These are phyloP conservation scores for Syngnathus floridae DNA, from an alignment of 2,113 vertebrate genomes.

Conservation along the genomic window DNA sequence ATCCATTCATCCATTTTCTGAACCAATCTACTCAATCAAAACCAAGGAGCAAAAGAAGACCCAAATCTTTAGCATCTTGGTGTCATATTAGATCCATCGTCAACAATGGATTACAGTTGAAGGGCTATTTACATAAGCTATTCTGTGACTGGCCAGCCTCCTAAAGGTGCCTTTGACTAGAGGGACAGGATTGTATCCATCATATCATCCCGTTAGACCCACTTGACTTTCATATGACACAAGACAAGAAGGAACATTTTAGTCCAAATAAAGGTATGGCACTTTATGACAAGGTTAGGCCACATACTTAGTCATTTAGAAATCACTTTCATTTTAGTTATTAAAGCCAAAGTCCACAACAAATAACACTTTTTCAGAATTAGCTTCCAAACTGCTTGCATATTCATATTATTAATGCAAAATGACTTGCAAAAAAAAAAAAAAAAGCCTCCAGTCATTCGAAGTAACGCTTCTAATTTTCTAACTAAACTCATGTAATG, in stretches of 20 bases:
- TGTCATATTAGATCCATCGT: conserved; percentile 20
- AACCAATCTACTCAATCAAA: neutral
- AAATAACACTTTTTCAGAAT: neutral
- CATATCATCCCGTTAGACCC: conserved; percentile 18
- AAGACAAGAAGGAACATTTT: conserved; percentile 1
- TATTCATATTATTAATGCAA: too few relatives aligned
- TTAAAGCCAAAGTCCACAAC: neutral
- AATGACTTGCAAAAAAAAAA: too few relatives aligned
- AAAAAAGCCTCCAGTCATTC: too few relatives aligned
- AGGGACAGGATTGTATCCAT: conserved; percentile 34
- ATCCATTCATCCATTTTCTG: too few relatives aligned
- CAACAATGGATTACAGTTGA: conserved; percentile 37
- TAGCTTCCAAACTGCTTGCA: neutral
- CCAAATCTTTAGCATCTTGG: neutral
- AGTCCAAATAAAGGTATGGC: neutral
- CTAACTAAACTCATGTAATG: too few relatives aligned
- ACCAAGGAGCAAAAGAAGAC: conserved; percentile 17
- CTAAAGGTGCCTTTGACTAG: conserved; percentile 49
- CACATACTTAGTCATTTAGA: neutral
- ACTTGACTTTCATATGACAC: conserved; percentile 16
- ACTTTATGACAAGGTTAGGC: neutral
- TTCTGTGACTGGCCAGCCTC: conserved; percentile 33
- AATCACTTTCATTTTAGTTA: neutral
- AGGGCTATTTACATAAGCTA: conserved; percentile 52
- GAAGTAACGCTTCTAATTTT: too few relatives aligned